Evolutionary conservation across 2,888 invertebrate genomes (phyloP).

Genomic region (Apotomis betuletana): DNA sequence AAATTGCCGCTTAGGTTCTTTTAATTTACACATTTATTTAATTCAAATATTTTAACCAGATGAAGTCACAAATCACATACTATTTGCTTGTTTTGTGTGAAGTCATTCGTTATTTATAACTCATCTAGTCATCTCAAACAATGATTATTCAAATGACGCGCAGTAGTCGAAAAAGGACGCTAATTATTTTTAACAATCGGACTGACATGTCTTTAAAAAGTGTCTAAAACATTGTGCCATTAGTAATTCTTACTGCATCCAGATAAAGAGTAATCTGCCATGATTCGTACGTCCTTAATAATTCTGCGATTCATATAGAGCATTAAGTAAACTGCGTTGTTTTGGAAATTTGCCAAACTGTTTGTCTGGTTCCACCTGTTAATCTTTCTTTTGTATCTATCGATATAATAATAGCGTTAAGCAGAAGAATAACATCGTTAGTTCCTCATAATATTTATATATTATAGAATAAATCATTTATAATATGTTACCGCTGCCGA

Average conservation of each 20-base stretch:
- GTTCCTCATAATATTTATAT: too few relatives aligned
- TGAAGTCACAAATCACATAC: neutral
- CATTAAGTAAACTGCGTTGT: neutral
- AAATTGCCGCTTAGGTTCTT: too few relatives aligned
- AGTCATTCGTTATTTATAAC: neutral
- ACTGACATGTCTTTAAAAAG: neutral
- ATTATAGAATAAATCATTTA: too few relatives aligned
- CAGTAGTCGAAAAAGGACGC: conserved; percentile 10
- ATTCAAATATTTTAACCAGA: too few relatives aligned
- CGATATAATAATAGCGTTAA: conserved; percentile 2
- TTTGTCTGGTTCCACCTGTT: neutral
- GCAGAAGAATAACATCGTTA: neutral
- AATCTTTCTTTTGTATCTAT: neutral
- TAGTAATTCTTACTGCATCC: neutral
- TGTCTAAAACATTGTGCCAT: neutral
- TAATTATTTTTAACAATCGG: conserved; percentile 15
- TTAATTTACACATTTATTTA: too few relatives aligned
- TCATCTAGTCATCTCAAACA: neutral
- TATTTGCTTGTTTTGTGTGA: neutral
- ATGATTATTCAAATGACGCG: conserved; percentile 12
- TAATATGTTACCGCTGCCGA: too few relatives aligned
- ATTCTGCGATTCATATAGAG: neutral
- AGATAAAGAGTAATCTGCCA: neutral
- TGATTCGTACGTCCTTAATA: neutral
- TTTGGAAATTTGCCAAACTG: conserved; percentile 30